Evolutionary conservation across 2,888 invertebrate species (phyloP), one percentile per base, ranked within the genome.

Genomic region (Lottia scabra): DNA sequence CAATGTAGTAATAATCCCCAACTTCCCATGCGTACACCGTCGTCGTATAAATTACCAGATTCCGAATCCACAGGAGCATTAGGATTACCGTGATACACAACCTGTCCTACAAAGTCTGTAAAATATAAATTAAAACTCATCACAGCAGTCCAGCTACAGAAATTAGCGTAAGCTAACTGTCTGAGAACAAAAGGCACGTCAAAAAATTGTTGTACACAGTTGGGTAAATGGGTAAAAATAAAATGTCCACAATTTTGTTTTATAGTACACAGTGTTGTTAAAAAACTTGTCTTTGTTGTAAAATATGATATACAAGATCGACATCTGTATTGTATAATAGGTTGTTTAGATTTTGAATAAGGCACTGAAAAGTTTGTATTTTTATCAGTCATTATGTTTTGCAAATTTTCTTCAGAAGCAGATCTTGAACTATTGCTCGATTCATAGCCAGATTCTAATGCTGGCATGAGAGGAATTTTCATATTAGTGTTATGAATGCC

Each of bases 131-230:
- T 97, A 88, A 98, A 98, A 88, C 97, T 96, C 79, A 98, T 97
- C 82, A 98, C 95, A 0, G 97, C 96, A 95, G 97, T 97, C 98
- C 98, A 98, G 88, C 96, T 97, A 90, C 97, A 98, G 68, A 98
- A 92, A 91, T 98, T 97, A 30, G 98, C 98, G 72, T 97, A 88
- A 83, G 97, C 97, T 15, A 98, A 92, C 87, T 96, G 93, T 45
- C 94, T 92, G 76, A 98, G 91, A 0, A 96, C 96, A 63, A 81
- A 91, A 0, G 98, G 98, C 94, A 98, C 96, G 88, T 94, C 77
- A 46, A 85, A 78, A 48, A 88, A 72, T 43, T 82, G 73, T 38
- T 82, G 76, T 23, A 88, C 30, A 8, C 81, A 75, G 62, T 78
- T 78, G 2, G 87, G 87, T 70, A 86, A 74, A 23, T 77, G 23